Conservation (phyloP, 2,113 vertebrate genomes). For the Carollia perspicillata region DNA sequence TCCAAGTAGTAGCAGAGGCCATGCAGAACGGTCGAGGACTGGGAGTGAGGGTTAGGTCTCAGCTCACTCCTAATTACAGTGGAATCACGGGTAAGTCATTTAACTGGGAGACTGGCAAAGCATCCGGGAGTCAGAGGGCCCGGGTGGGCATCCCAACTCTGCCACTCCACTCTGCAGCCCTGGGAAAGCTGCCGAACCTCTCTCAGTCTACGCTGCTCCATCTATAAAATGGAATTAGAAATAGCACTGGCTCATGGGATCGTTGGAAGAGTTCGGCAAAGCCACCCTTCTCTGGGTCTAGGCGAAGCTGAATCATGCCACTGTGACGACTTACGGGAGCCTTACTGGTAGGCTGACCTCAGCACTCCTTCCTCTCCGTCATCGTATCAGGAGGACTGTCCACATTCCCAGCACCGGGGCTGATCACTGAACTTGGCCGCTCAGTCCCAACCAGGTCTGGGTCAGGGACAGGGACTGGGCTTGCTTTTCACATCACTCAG, state of each 20-base stretch:
- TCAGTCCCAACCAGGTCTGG: background rate
- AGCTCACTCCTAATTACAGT: rapidly evolving
- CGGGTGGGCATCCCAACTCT: background rate
- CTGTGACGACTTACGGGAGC: rapidly evolving
- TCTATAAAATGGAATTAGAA: background rate
- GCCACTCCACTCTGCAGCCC: background rate
- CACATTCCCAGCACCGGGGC: background rate
- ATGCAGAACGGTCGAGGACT: rapidly evolving
- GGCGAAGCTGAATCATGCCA: rapidly evolving
- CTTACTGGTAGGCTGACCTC: background rate
- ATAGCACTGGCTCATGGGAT: background rate
- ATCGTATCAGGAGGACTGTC: background rate
- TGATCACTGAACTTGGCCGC: background rate
- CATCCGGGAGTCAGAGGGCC: background rate
- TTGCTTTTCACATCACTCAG: background rate
- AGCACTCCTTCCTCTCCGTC: background rate
- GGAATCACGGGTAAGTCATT: background rate
- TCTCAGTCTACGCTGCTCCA: background rate
- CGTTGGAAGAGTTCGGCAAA: background rate
- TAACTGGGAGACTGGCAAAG: background rate
- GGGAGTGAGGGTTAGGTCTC: background rate
- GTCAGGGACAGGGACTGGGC: background rate
- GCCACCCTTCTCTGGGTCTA: background rate
- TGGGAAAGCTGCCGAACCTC: background rate
- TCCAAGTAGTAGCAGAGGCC: background rate